Evolutionary conservation across 1,140 invertebrate genomes (phyloP), one percentile per base, ranked within the genome.

Genomic region (Dinoponera quadriceps): DNA sequence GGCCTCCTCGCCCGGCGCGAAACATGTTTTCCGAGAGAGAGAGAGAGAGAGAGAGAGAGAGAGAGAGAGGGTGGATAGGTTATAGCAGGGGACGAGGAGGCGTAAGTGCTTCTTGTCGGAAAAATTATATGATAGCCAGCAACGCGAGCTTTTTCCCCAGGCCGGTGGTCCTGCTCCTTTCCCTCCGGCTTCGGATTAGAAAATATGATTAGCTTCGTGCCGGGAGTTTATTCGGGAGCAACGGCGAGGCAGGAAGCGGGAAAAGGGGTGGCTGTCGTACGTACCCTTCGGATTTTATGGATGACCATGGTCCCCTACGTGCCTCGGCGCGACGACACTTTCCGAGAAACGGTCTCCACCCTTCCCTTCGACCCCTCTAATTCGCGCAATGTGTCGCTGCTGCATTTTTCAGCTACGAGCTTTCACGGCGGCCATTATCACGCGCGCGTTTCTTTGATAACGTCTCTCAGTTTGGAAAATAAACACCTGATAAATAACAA

Each of bases 81-180:
- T 90, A 89, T 89, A 90, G 91, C 87, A 91, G 90, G 89, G 86
- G 88, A 88, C 90, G 91, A 90, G 84, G 60, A 77, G 91, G 91
- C 91, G 90, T 94, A 94, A 94, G 93, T 94, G 93, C 93, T 94
- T 94, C 93, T 94, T 93, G 92, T 92, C 91, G 91, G 90, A 92
- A 93, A 90, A 94, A 93, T 94, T 93, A 94, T 94, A 92, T 92
- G 92, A 93, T 93, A 93, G 91, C 89, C 63, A 88, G 88, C 84
- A 91, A 92, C 86, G 86, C 90, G 88, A 92, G 88, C 87, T 90
- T 92, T 90, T 90, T 86, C 90, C 60, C 84, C 49, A 59, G 55
- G 38, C 82, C 80, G 38, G 38, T 33, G 25, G 51, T 68, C 20
- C 75, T 68, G 62, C 63, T 59, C 83, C 80, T 74, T 90, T 90